phyloP scores from a whole-genome alignment of 2,888 invertebrate genomes.

The Megamerina dolium region DNA sequence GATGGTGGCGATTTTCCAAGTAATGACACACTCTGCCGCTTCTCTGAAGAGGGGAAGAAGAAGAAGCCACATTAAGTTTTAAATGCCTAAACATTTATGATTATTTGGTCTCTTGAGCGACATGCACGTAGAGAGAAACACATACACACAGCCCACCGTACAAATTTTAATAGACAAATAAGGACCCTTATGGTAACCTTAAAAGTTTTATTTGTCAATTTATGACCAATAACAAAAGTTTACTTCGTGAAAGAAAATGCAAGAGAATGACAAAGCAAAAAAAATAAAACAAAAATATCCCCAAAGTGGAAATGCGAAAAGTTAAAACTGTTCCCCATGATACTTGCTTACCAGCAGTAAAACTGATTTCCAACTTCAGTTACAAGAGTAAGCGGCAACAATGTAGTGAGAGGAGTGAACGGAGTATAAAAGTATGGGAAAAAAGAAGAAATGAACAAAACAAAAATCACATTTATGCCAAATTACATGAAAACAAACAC shows the following conservation, averaged over 20 bases:
- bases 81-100: constrained; percentile 7
- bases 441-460: neutral
- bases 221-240: constrained; percentile 17
- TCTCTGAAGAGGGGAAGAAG: too few species aligned
- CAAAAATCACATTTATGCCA: neutral
- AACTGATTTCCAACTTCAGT: neutral
- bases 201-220: constrained; percentile 19
- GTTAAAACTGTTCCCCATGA: neutral
- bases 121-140: neutral
- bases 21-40: too few species aligned
- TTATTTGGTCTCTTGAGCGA: constrained; percentile 10
- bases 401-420: neutral
- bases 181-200: constrained; percentile 17
- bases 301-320: neutral
- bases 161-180: constrained; percentile 16
- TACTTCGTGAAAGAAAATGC: neutral
- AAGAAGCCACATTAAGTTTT: too few species aligned
- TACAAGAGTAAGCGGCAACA: neutral
- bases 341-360: too few species aligned
- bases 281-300: neutral
- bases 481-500: neutral
- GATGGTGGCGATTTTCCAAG: too few species aligned
- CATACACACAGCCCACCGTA: neutral
- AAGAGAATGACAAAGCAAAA: too few species aligned
- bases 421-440: neutral